Conservation (phyloP, 2,113 vertebrate genomes). For the Furnarius figulus region DNA sequence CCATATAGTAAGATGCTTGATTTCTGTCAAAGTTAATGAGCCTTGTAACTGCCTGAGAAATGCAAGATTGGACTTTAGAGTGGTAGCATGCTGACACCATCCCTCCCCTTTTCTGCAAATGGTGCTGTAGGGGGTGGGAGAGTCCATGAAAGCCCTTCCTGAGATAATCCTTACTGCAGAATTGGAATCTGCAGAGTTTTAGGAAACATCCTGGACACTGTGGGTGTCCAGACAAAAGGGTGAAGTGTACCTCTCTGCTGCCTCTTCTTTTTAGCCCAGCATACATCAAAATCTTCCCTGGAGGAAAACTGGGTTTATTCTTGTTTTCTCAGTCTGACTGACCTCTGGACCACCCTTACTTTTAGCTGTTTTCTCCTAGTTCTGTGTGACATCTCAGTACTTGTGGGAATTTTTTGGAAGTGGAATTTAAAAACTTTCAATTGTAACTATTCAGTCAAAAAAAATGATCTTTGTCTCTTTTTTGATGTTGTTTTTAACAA, state of each 20-base stretch:
- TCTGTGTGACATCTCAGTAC: neutral
- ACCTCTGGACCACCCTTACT: neutral
- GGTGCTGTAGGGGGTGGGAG: neutral
- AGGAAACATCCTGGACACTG: neutral
- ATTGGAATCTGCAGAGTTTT: neutral
- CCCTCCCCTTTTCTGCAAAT: neutral
- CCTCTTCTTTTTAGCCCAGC: neutral
- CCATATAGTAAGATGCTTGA: neutral
- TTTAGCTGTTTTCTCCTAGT: neutral
- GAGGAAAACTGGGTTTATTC: neutral
- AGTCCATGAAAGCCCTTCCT: neutral
- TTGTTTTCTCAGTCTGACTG: neutral
- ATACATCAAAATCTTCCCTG: neutral
- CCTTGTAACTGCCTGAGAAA: neutral
- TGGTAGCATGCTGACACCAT: fast-evolving
- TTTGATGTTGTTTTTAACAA: neutral
- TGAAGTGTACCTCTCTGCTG: neutral
- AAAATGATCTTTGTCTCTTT: neutral
- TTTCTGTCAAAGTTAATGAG: neutral
- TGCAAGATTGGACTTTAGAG: neutral
- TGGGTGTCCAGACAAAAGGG: neutral
- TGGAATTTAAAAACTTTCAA: neutral
- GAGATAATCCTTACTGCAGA: neutral
- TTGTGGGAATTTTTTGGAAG: neutral
- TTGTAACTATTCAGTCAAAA: neutral